Percentiles rank a stretch among this genome's conserved stretches.
Conservation (phyloP, 2,888 invertebrate genomes). For the Hyposoter dolosus region DNA sequence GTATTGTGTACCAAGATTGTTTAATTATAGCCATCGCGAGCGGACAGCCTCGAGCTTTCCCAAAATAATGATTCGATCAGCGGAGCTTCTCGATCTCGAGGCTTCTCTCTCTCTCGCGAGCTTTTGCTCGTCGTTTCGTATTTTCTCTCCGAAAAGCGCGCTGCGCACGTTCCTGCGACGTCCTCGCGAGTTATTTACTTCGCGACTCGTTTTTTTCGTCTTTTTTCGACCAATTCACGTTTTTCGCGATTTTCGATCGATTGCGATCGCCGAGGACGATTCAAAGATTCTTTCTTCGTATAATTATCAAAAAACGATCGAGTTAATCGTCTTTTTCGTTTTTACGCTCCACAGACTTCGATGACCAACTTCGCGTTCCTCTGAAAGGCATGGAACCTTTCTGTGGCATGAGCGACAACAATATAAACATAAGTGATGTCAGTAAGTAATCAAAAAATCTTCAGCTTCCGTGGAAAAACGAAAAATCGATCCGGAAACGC, state of each 20-base stretch:
- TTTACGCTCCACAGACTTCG: slow-evolving; percentile 73
- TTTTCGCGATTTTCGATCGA: background rate
- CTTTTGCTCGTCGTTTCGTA: slow-evolving; percentile 53
- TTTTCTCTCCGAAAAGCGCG: slow-evolving; percentile 45
- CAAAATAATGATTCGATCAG: slow-evolving; percentile 83
- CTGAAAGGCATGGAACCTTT: slow-evolving; percentile 81
- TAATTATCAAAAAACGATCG: too few relatives aligned
- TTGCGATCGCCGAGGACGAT: background rate
- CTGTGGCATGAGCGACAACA: slow-evolving; percentile 80
- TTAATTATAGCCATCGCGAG: slow-evolving; percentile 82
- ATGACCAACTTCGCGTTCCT: slow-evolving; percentile 65
- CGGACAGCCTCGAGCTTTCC: slow-evolving; percentile 79
- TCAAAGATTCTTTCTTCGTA: background rate
- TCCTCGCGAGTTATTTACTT: background rate
- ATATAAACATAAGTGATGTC: slow-evolving; percentile 92
- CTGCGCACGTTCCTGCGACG: background rate
- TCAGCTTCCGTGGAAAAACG: background rate
- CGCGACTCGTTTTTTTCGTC: background rate
- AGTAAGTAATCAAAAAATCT: slow-evolving; percentile 87
- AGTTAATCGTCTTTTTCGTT: background rate
- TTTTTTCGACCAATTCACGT: background rate
- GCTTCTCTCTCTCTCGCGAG: slow-evolving; percentile 49
- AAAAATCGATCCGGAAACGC: background rate
- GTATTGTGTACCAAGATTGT: slow-evolving; percentile 77
- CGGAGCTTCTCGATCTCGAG: slow-evolving; percentile 74